Conservation (phyloP, 2,113 vertebrate species). For the Xenopus borealis region DNA sequence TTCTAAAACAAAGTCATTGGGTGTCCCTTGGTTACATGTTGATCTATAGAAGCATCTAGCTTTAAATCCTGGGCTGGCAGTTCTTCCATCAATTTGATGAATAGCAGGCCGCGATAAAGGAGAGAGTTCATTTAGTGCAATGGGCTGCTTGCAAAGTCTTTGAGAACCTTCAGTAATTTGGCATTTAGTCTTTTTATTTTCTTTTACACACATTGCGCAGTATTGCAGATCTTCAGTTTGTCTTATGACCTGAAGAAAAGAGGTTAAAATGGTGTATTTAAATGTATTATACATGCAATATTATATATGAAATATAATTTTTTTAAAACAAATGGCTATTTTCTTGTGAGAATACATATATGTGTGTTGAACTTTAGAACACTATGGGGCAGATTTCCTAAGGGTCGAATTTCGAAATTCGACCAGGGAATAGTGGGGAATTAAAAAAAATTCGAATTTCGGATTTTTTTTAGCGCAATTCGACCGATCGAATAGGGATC, state of each 20-base stretch:
- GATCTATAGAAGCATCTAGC: constrained; percentile 78
- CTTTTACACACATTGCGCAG: constrained; percentile 73
- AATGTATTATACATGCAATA: not conserved
- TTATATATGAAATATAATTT: too few species aligned
- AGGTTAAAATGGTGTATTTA: not conserved
- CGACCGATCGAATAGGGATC: too few species aligned
- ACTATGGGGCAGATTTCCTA: too few species aligned
- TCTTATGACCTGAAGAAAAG: constrained; percentile 60
- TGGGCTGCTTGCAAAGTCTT: constrained; percentile 64
- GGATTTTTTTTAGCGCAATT: too few species aligned
- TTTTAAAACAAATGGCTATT: too few species aligned
- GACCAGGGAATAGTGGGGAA: too few species aligned
- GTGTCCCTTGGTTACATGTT: constrained; percentile 57
- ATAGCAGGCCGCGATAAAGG: constrained; percentile 76
- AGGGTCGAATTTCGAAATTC: too few species aligned
- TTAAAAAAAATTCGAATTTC: too few species aligned
- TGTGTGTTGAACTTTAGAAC: too few species aligned
- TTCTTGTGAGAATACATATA: too few species aligned
- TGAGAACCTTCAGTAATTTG: constrained; percentile 72
- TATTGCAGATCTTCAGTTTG: constrained; percentile 64
- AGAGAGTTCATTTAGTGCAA: constrained; percentile 59
- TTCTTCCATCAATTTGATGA: constrained; percentile 69
- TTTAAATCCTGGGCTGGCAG: constrained; percentile 64
- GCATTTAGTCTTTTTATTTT: constrained; percentile 72
- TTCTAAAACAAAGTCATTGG: constrained; percentile 65